Base-by-base conservation (phyloP, 2,888 invertebrate genomes). In the Ceraclea dissimilis region DNA sequence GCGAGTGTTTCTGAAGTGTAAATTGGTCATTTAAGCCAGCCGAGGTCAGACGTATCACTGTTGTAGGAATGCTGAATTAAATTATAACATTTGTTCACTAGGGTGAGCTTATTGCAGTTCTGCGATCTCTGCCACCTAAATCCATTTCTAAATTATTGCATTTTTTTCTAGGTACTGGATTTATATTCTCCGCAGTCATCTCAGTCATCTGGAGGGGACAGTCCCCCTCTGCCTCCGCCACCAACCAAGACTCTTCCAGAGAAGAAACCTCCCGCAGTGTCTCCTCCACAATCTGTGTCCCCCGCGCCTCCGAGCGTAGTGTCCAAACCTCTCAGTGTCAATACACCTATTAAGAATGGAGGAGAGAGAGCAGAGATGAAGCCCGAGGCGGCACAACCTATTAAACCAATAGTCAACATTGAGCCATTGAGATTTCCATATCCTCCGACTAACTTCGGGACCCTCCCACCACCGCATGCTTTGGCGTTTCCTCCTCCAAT, bases 141-240 rank as follows among this genome's bases (percentile, higher is more conserved):
- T n/a, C n/a, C n/a, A n/a, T 39, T 46, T 46, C 2, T n/a, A 18
- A 13, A 46, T 10, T 46, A 18, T 46, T 46, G 16, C 39, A 39
- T 8, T 26, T 11, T 19, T 34, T 67, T 66, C 0, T 67, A 85
- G 76, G 85, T 86, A 11, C 71, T 97, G 61, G 97, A 97, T 72
- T 75, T 97, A 58, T 97, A 97, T 73, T 90, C 91, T 1, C 85
- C 88, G 64, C 81, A 88, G 61, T 79, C 79, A 51, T 78, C 83
- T 63, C 72, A 75, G 47, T 59, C 67, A 0, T 73, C 79, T 10
- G 80, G 83, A 13, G 79, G 80, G 0, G 86, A 86, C 55, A 82
- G 89, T 62, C 89, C 89, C 1, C 87, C 86, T 1, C 71, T 81
- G 31, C 69, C 76, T 43, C 67, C 76, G 1, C 60, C 66, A 1